These are phyloP conservation scores for Drosophila navojoa DNA, from an alignment of 1,140 invertebrate species.

Conservation along the genomic window DNA sequence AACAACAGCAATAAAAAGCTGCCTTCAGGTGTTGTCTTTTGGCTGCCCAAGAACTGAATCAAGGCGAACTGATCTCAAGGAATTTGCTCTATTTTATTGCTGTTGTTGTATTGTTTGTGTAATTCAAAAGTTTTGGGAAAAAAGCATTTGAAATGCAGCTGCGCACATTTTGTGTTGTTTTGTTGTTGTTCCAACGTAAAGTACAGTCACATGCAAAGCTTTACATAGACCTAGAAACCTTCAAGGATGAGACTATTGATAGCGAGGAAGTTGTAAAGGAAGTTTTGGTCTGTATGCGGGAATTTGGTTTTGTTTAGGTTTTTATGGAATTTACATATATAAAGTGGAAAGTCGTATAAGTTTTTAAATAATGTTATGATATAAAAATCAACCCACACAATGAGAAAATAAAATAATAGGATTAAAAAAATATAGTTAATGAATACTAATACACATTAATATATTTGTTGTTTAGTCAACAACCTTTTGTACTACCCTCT, in stretches of 20 bases:
- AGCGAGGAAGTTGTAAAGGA: neutral
- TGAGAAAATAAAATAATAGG: no score
- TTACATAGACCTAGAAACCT: slow-evolving; percentile 10
- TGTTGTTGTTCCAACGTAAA: neutral
- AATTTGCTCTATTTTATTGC: slow-evolving; percentile 63
- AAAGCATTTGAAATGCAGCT: slow-evolving; percentile 75
- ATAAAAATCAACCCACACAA: no score
- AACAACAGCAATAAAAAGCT: slow-evolving; percentile 17
- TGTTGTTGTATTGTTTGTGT: slow-evolving; percentile 49
- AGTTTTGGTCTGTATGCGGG: neutral
- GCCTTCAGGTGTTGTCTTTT: slow-evolving; percentile 63
- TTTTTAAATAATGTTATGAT: no score
- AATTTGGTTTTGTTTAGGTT: no score
- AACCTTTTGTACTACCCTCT: no score
- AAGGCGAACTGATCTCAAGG: slow-evolving; percentile 24
- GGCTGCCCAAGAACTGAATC: slow-evolving; percentile 9
- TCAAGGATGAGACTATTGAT: neutral
- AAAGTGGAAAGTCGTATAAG: no score
- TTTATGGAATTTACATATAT: no score
- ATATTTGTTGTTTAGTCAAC: no score
- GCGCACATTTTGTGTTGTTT: slow-evolving; percentile 59
- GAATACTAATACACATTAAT: no score
- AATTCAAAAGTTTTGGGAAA: slow-evolving; percentile 62
- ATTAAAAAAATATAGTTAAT: no score
- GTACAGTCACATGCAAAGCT: slow-evolving; percentile 59